Conservation (phyloP, 1,140 invertebrate species). For the Linepithema humile region DNA sequence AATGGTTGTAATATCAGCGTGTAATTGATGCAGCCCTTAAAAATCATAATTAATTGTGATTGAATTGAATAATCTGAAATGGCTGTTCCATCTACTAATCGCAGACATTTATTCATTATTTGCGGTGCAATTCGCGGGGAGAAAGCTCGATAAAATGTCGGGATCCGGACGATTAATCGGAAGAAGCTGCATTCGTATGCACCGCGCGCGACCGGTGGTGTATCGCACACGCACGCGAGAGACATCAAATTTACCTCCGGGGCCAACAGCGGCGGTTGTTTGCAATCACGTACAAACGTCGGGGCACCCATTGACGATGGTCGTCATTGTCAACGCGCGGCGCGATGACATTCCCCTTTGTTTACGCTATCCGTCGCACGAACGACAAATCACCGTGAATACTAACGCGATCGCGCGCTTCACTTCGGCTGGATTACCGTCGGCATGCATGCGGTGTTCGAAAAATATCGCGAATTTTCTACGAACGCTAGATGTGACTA, state of each 20-base stretch:
- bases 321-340: constrained; percentile 64
- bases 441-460: constrained; percentile 33
- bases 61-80: too few species aligned
- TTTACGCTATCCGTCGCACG: constrained; percentile 60
- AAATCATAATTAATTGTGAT: too few species aligned
- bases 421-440: constrained; percentile 26
- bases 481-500: neutral
- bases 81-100: neutral
- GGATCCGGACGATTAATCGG: constrained; percentile 20
- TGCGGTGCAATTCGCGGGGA: neutral
- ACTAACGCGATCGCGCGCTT: constrained; percentile 57
- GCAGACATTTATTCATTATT: neutral
- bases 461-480: constrained; percentile 27
- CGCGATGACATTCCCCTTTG: constrained; percentile 64
- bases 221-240: constrained; percentile 47
- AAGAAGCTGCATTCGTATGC: constrained; percentile 48
- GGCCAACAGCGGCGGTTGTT: constrained; percentile 49
- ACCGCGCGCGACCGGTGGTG: constrained; percentile 8
- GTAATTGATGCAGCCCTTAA: neutral
- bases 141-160: neutral
- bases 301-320: constrained; percentile 59
- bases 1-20: neutral
- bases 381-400: constrained; percentile 67
- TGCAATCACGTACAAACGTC: constrained; percentile 63
- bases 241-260: constrained; percentile 53